These are phyloP conservation scores for Lasioglossum albipes DNA, from an alignment of 1,140 invertebrate species.

Conservation along the genomic window DNA sequence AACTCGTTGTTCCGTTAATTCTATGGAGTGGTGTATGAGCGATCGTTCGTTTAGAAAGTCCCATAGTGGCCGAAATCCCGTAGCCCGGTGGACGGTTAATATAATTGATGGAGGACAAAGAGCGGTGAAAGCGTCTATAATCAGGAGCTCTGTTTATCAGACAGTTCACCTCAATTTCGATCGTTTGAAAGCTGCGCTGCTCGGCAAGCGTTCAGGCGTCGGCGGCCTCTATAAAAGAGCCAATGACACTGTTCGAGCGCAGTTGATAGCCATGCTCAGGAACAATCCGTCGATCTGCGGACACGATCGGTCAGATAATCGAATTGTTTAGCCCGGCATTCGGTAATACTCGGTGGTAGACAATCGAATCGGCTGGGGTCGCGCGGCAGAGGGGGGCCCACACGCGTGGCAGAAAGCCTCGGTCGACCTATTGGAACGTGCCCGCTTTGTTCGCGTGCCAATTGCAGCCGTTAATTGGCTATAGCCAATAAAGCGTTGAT, in stretches of 20 bases:
- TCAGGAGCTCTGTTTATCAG: neutral
- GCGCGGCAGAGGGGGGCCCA: neutral
- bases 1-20: no score
- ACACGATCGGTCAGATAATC: slow-evolving; percentile 59
- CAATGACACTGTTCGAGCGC: slow-evolving; percentile 25
- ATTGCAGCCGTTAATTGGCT: slow-evolving; percentile 76
- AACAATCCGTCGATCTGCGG: slow-evolving; percentile 50
- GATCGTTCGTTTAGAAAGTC: no score
- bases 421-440: slow-evolving; percentile 63
- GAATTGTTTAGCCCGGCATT: slow-evolving; percentile 68
- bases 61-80: no score
- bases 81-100: neutral
- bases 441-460: slow-evolving; percentile 72
- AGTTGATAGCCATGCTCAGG: slow-evolving; percentile 9
- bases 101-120: neutral
- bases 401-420: slow-evolving; percentile 60
- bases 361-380: slow-evolving; percentile 28
- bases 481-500: slow-evolving; percentile 76
- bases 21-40: no score
- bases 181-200: slow-evolving; percentile 14
- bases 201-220: neutral
- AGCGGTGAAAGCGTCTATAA: neutral
- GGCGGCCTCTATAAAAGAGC: slow-evolving; percentile 3
- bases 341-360: slow-evolving; percentile 46
- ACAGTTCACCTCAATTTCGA: slow-evolving; percentile 12